Evolutionary conservation across 1,140 invertebrate genomes (phyloP).

Genomic region (Piezodorus guildinii): DNA sequence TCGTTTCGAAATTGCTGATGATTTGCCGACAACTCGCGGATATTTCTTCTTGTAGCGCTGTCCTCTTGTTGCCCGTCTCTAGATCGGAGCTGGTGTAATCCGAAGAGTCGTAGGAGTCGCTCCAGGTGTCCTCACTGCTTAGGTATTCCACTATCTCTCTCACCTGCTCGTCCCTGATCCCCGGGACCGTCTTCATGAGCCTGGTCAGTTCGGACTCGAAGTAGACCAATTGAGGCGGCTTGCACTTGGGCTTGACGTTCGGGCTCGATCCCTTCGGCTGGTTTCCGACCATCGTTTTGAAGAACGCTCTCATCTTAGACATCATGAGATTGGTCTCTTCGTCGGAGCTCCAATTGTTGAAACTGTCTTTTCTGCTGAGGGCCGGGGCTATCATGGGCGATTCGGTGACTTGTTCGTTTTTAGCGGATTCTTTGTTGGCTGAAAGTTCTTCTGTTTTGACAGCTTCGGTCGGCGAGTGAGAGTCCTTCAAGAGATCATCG

Average conservation of each 20-base stretch:
- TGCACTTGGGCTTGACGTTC: slow-evolving; percentile 32
- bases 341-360: slow-evolving; percentile 86
- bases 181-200: slow-evolving; percentile 83
- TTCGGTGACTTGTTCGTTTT: slow-evolving; percentile 28
- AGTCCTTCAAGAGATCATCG: slow-evolving; percentile 63
- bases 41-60: slow-evolving; percentile 68
- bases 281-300: slow-evolving; percentile 67
- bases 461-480: slow-evolving; percentile 32
- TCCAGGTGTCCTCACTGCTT: slow-evolving; percentile 84
- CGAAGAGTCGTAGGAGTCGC: slow-evolving; percentile 80
- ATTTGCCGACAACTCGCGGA: slow-evolving; percentile 78
- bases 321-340: slow-evolving; percentile 90
- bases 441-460: slow-evolving; percentile 22
- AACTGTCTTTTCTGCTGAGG: slow-evolving; percentile 71
- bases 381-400: slow-evolving; percentile 35
- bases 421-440: slow-evolving; percentile 22
- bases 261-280: slow-evolving; percentile 31
- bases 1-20: slow-evolving; percentile 66
- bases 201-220: slow-evolving; percentile 80
- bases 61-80: slow-evolving; percentile 52
- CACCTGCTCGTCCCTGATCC: slow-evolving; percentile 78
- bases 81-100: slow-evolving; percentile 82
- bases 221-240: slow-evolving; percentile 71
- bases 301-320: slow-evolving; percentile 84
- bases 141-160: slow-evolving; percentile 83